A percentile compares a stretch with the other conserved stretches of the same genome.
Conservation (phyloP, 2,113 vertebrate species). For the Calyptommatus sinebrachiatus region DNA sequence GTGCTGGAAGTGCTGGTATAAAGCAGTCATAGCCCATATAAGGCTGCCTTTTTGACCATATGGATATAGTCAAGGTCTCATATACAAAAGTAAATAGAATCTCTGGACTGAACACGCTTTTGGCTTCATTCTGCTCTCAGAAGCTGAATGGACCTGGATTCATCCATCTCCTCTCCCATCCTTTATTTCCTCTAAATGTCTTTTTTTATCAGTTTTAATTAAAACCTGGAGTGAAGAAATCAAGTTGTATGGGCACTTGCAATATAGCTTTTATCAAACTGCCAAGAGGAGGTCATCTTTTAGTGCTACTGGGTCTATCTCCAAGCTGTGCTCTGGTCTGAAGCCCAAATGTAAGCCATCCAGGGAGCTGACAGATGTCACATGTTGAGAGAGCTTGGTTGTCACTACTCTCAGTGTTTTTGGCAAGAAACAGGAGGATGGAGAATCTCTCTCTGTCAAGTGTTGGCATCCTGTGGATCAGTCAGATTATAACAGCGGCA, state of each 20-base stretch:
- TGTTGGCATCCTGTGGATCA: constrained; percentile 39
- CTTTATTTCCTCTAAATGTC: neutral
- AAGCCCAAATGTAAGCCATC: constrained; percentile 32
- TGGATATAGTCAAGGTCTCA: neutral
- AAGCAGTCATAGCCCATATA: too few species aligned
- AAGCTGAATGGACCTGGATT: neutral
- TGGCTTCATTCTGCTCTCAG: neutral
- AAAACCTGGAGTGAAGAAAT: constrained; percentile 26
- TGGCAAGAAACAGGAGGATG: constrained; percentile 24
- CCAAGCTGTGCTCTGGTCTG: constrained; percentile 30
- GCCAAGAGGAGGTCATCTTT: constrained; percentile 32
- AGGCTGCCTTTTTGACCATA: too few species aligned
- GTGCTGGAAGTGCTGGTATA: too few species aligned
- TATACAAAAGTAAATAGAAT: neutral
- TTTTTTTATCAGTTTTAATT: constrained; percentile 31
- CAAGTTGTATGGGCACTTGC: constrained; percentile 23
- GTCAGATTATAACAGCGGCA: constrained; percentile 36
- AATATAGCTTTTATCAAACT: constrained; percentile 12
- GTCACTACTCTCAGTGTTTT: constrained; percentile 28
- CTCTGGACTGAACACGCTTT: neutral
- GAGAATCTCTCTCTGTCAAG: constrained; percentile 28
- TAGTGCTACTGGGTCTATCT: constrained; percentile 24
- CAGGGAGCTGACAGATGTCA: constrained; percentile 33
- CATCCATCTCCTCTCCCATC: neutral
- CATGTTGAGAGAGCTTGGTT: constrained; percentile 28